These are phyloP conservation scores for Callyntrura guangdongensis DNA, from an alignment of 2,888 invertebrate species.

Conservation along the genomic window DNA sequence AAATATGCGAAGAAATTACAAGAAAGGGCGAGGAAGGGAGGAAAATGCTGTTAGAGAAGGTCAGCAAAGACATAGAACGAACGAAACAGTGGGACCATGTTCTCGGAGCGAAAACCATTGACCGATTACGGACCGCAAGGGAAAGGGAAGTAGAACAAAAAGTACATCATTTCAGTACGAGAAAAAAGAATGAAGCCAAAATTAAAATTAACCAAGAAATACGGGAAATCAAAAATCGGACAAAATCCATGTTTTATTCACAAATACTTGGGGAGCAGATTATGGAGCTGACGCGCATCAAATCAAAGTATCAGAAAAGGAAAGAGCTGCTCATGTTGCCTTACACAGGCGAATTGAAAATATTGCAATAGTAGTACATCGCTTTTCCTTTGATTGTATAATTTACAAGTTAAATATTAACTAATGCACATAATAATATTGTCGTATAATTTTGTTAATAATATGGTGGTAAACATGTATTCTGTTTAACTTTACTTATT, in stretches of 20 bases:
- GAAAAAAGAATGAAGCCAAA: slow-evolving; percentile 55
- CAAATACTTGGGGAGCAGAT: slow-evolving; percentile 66
- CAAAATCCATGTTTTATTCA: slow-evolving; percentile 37
- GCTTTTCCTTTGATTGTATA: too few species aligned
- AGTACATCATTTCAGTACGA: slow-evolving; percentile 41
- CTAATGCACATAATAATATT: too few species aligned
- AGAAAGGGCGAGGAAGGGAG: slow-evolving; percentile 58
- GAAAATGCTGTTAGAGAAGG: slow-evolving; percentile 37
- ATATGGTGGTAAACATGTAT: too few species aligned
- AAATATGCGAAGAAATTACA: slow-evolving; percentile 50
- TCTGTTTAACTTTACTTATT: too few species aligned
- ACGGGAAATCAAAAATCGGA: slow-evolving; percentile 17
- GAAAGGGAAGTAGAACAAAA: slow-evolving; percentile 40
- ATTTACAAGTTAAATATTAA: too few species aligned
- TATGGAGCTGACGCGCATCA: slow-evolving; percentile 55
- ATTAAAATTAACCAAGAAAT: slow-evolving; percentile 55
- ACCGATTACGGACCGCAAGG: slow-evolving; percentile 21
- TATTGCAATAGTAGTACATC: not conserved
- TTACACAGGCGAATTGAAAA: slow-evolving; percentile 56
- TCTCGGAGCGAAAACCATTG: slow-evolving; percentile 56
- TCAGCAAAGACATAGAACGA: slow-evolving; percentile 53
- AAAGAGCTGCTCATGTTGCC: slow-evolving; percentile 63
- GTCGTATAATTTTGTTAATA: too few species aligned
- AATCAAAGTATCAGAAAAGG: slow-evolving; percentile 46
- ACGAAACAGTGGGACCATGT: slow-evolving; percentile 64